phyloP scores from a whole-genome alignment of 2,888 invertebrate species.

The Mesopsocus fuscifrons region DNA sequence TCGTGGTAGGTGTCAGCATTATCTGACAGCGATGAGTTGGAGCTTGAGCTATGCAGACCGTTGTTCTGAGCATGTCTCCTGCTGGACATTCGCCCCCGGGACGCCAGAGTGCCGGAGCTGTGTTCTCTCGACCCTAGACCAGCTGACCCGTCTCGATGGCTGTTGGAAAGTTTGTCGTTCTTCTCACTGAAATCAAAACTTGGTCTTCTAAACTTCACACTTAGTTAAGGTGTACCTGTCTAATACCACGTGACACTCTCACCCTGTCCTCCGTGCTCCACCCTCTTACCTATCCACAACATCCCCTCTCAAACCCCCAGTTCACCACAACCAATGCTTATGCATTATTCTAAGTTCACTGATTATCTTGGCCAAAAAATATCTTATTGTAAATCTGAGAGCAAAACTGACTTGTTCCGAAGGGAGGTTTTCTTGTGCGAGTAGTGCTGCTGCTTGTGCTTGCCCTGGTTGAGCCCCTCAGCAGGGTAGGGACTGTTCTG shows the following conservation, averaged over 20 bases:
- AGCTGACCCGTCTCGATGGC: not conserved
- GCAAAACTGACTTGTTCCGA: constrained; percentile 1
- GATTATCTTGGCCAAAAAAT: no score
- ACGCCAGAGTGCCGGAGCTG: constrained; percentile 5
- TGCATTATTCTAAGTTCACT: no score
- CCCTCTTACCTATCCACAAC: no score
- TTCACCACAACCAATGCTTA: no score
- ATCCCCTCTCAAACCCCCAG: no score
- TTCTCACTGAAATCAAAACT: constrained; percentile 7
- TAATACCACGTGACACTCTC: no score
- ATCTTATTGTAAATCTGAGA: no score
- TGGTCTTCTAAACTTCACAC: no score
- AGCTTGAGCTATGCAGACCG: constrained; percentile 1
- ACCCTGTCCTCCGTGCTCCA: no score
- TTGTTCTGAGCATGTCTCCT: constrained; percentile 1
- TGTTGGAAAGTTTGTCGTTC: not conserved
- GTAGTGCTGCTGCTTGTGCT: constrained; percentile 1
- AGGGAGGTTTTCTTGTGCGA: constrained; percentile 3
- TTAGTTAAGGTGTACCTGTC: no score
- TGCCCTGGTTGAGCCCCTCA: not conserved
- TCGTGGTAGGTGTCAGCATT: constrained; percentile 6
- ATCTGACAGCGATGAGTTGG: constrained; percentile 6
- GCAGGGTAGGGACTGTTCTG: constrained; percentile 6
- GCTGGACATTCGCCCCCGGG: constrained; percentile 3
- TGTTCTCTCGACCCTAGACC: constrained; percentile 5